Conservation (phyloP, 2,888 invertebrate genomes). For the Thera obeliscata region DNA sequence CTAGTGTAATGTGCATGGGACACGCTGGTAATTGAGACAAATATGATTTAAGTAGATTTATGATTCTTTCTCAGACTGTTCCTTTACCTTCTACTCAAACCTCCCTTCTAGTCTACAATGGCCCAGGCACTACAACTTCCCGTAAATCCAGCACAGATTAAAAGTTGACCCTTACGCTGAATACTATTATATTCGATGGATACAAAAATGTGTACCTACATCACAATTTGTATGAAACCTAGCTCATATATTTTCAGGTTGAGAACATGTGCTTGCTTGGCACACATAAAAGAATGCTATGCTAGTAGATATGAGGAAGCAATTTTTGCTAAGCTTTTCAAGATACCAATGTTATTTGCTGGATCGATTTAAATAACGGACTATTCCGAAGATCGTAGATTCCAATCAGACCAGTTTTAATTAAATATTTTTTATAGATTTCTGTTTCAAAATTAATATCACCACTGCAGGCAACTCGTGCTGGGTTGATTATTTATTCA, state of each 20-base stretch:
- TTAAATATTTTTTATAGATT: conserved; percentile 12
- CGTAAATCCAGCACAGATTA: neutral
- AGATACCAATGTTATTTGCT: neutral
- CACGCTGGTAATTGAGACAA: conserved; percentile 1
- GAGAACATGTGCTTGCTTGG: conserved; percentile 1
- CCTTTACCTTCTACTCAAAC: neutral
- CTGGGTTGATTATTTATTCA: conserved; percentile 45
- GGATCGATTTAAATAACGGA: neutral
- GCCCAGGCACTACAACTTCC: neutral
- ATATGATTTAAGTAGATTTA: neutral
- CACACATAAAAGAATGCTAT: no score
- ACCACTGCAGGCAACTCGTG: conserved; percentile 22
- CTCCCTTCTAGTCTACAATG: no score
- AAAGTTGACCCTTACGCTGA: neutral
- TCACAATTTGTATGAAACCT: neutral
- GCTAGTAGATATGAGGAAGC: conserved; percentile 12
- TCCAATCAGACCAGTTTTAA: conserved; percentile 1
- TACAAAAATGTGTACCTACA: no score
- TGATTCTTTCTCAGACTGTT: neutral
- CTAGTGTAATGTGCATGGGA: conserved; percentile 17
- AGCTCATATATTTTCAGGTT: conserved; percentile 3
- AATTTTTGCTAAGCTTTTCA: neutral
- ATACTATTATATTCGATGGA: no score
- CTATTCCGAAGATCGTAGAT: neutral
- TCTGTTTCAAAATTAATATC: conserved; percentile 19